Conservation (phyloP, 2,888 invertebrate species). For the Rotaria macrura region DNA sequence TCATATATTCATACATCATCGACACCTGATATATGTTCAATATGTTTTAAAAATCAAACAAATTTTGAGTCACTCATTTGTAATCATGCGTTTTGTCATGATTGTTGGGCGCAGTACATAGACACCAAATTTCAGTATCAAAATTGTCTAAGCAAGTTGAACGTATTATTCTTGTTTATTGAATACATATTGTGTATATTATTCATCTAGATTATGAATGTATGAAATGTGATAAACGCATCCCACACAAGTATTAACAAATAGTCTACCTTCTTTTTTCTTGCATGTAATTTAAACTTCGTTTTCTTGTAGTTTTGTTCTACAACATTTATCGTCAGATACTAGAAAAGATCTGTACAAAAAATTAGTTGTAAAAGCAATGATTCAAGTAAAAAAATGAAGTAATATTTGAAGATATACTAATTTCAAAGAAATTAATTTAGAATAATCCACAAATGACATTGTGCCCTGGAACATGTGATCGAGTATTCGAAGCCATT, state of each 20-base stretch:
- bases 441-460: slow-evolving; percentile 13
- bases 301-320: not conserved
- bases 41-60: not conserved
- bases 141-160: not conserved
- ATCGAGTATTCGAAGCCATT: not conserved
- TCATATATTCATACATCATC: slow-evolving; percentile 4
- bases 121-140: not conserved
- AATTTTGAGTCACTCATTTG: not conserved
- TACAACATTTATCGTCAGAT: slow-evolving; percentile 9
- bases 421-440: not conserved
- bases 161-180: no score
- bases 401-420: no score
- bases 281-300: no score
- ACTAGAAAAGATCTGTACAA: not conserved
- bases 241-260: not conserved
- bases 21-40: not conserved
- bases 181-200: not conserved
- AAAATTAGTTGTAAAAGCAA: not conserved
- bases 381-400: not conserved
- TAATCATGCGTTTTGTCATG: not conserved
- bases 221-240: slow-evolving; percentile 1
- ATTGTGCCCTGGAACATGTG: not conserved
- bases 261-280: no score
- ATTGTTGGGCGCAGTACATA: not conserved
- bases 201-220: not conserved